Percentiles rank a stretch among this genome's conserved stretches.
Conservation (phyloP, 2,888 invertebrate species). For the Chrysolina americana region DNA sequence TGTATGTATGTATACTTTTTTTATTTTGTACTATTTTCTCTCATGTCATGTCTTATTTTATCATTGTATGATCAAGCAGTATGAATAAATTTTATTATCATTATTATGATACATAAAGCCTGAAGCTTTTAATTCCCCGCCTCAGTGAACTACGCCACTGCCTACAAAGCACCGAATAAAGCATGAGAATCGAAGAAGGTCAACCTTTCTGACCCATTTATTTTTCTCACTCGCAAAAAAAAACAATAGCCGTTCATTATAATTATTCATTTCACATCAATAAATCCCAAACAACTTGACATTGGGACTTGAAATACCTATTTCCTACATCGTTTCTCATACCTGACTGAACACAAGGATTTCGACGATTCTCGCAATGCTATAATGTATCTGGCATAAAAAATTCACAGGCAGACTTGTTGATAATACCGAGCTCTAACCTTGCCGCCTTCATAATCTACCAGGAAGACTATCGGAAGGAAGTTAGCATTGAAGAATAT, state of each 20-base stretch:
- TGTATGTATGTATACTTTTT: no score
- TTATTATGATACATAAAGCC: no score
- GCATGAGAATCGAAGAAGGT: constrained; percentile 1
- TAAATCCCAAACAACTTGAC: constrained; percentile 29
- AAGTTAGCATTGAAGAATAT: constrained; percentile 46
- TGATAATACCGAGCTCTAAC: constrained; percentile 25
- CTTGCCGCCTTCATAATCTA: constrained; percentile 34
- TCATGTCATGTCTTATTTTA: no score
- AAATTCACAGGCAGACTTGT: constrained; percentile 23
- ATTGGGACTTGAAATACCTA: constrained; percentile 36
- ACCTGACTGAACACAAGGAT: constrained; percentile 42
- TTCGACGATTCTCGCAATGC: constrained; percentile 30
- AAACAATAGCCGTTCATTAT: neutral
- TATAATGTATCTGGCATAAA: constrained; percentile 15
- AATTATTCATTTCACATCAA: constrained; percentile 20
- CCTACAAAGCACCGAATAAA: neutral
- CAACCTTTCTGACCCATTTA: constrained; percentile 15
- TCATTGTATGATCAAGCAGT: no score
- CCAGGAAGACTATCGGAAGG: constrained; percentile 46
- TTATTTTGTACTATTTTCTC: no score
- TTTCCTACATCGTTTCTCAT: constrained; percentile 39
- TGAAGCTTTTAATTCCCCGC: neutral
- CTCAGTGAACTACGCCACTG: neutral
- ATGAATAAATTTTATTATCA: no score
- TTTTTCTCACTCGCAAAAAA: constrained; percentile 17